These are phyloP conservation scores for Capromys pilorides DNA, from an alignment of 2,797 vertebrate species.

Conservation along the genomic window DNA sequence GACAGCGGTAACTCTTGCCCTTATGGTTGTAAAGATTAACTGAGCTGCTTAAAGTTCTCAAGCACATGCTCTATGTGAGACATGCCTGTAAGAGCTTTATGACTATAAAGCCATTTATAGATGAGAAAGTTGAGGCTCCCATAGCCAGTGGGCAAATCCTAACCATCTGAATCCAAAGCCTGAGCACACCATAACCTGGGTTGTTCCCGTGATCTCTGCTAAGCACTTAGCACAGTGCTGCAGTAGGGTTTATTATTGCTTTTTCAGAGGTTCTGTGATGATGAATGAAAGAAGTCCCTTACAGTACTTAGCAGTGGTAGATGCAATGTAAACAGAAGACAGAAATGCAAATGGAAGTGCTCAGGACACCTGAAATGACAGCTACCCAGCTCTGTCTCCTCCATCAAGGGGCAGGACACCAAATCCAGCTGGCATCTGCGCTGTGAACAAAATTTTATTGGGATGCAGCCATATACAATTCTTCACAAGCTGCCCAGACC, in stretches of 20 bases:
- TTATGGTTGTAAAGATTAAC: not conserved
- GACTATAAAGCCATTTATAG: not conserved
- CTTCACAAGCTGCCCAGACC: not conserved
- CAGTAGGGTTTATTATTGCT: not conserved
- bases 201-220: not conserved
- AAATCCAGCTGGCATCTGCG: not conserved
- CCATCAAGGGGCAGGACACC: not conserved
- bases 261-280: not conserved
- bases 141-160: not conserved
- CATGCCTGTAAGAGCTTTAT: not conserved
- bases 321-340: not conserved
- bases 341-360: not conserved
- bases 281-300: not conserved
- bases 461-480: not conserved
- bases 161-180: not conserved
- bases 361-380: not conserved
- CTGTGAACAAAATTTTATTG: conserved; percentile 63
- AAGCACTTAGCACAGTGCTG: not conserved
- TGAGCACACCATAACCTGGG: not conserved
- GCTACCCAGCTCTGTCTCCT: not conserved
- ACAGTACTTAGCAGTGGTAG: not conserved
- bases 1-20: not conserved
- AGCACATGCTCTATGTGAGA: not conserved
- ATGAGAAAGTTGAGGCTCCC: not conserved
- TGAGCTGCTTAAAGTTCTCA: not conserved